Percentiles rank a stretch among this genome's conserved stretches.
Evolutionary conservation across 2,113 vertebrate species (phyloP).

Genomic region (Australoheros scitulus): DNA sequence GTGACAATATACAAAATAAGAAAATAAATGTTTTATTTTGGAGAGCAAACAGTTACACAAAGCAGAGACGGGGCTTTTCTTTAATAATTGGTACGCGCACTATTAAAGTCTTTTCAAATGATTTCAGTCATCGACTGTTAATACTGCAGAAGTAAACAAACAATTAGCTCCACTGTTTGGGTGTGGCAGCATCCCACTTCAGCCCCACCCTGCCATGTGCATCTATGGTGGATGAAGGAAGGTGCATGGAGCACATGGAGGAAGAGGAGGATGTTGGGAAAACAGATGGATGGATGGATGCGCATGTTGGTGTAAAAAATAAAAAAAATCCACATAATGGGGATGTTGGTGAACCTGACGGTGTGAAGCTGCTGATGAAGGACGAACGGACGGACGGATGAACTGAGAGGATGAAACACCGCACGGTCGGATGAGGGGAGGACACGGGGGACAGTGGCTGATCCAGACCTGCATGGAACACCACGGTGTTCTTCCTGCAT

Average conservation of each 20-base stretch:
- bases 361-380: neutral
- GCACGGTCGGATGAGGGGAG: neutral
- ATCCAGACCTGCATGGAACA: conserved; percentile 91
- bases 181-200: neutral
- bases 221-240: neutral
- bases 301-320: neutral
- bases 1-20: neutral
- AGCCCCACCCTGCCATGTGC: conserved; percentile 23
- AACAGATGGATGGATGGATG: neutral
- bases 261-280: neutral
- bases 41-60: neutral
- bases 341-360: too few relatives aligned
- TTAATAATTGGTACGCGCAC: neutral
- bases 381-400: neutral
- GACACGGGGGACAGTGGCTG: neutral
- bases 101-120: neutral
- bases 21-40: neutral
- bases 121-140: too few relatives aligned
- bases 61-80: neutral
- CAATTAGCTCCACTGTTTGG: neutral
- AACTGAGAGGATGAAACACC: neutral
- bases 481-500: conserved; percentile 87
- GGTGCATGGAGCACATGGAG: neutral
- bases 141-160: neutral
- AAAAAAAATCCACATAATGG: neutral